phyloP scores from a whole-genome alignment of 2,797 vertebrate species.

The Arctocebus calabarensis region DNA sequence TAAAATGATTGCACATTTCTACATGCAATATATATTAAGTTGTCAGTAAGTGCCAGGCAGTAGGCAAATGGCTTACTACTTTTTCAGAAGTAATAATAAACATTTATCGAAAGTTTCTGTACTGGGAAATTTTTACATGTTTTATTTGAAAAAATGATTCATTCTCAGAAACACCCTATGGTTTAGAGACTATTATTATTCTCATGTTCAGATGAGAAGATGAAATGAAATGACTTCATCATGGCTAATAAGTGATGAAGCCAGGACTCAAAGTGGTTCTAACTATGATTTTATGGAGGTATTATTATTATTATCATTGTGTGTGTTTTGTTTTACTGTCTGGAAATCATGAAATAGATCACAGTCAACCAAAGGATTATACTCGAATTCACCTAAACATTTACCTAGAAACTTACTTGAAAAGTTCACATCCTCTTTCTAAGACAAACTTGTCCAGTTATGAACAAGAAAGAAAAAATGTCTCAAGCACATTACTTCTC shows the following conservation, averaged over 20 bases:
- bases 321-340: background rate
- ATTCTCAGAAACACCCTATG: background rate
- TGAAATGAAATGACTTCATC: background rate
- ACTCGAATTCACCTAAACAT: background rate
- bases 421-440: background rate
- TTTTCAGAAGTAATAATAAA: background rate
- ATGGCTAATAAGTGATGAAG: background rate
- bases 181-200: background rate
- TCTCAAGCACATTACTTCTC: background rate
- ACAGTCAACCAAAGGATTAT: background rate
- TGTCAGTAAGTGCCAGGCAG: background rate
- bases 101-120: background rate
- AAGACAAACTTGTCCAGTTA: background rate
- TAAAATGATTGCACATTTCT: background rate
- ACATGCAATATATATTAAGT: background rate
- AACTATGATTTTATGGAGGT: background rate
- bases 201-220: background rate
- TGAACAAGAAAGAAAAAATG: background rate
- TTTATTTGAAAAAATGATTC: background rate
- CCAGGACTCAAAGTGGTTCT: background rate
- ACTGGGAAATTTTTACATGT: background rate
- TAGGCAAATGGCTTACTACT: background rate
- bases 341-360: background rate
- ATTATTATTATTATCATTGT: background rate
- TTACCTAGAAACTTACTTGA: background rate